Evolutionary conservation across 2,113 vertebrate genomes (phyloP), one percentile per base, ranked within the genome.

Genomic region (Chamaea fasciata): DNA sequence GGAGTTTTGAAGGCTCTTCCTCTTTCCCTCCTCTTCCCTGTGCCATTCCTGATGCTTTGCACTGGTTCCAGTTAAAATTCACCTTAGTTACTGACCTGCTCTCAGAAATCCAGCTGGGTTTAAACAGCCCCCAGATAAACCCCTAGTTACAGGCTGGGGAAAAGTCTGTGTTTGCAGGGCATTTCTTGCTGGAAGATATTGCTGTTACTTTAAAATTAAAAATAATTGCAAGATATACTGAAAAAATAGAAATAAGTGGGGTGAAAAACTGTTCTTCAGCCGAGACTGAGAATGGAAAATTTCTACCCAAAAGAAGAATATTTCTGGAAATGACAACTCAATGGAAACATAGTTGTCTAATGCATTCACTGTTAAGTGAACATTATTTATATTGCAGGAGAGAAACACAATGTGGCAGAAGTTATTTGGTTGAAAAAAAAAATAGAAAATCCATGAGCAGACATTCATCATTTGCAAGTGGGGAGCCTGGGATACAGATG

Each of bases 321-420:
- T 95, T 94, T 96, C 93, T 87, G 75, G 93, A 82, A 94, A 76
- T 83, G 84, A 80, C 84, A 92, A 84, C 60, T 77, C 73, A 90
- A 44, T 79, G 78, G 91, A 82, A 92, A 89, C 6, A 5, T 62
- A 21, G 63, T 14, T 83, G 49, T 89, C 59, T 90, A 94, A 95
- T 83, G 82, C 79, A 75, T 90, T 91, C 94, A 63, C 85, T 91
- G 78, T 93, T 85, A 95, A 94, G 67, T 73, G 78, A 95, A 77
- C 47, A 41, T 95, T 95, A 80, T 94, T 95, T 94, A 90, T 86
- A 77, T 60, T 74, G 78, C 67, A 92, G 84, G 62, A 76, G 83
- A 79, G 77, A 92, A 93, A 63, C 87, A 81, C 74, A 76, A 53
- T 33, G 81, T 95, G 87, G 69, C 57, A 47, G 37, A 64, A 78